Conservation (phyloP, 2,888 invertebrate genomes). For the Cheiracanthium punctorium region DNA sequence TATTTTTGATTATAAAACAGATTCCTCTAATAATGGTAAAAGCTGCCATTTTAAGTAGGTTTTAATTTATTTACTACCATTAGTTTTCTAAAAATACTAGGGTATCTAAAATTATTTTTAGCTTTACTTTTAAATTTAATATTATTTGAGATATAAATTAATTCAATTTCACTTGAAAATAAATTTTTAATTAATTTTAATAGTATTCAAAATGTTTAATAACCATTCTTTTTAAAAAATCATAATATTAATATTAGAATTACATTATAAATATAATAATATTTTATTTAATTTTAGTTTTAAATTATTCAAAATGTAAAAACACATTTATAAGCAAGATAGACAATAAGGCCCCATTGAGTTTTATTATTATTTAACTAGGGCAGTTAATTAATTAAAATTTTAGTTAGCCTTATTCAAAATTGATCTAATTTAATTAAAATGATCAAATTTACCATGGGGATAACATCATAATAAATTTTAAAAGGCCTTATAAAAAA, state of each 20-base stretch:
- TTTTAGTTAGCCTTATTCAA: constrained; percentile 26
- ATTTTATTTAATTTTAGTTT: constrained; percentile 78
- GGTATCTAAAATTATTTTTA: too few species aligned
- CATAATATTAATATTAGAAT: constrained; percentile 86
- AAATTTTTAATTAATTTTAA: too few species aligned
- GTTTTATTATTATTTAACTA: constrained; percentile 79
- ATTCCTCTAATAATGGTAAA: too few species aligned
- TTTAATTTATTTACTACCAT: too few species aligned
- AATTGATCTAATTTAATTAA: constrained; percentile 56
- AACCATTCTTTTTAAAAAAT: too few species aligned
- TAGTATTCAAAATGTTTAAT: too few species aligned
- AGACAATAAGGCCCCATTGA: constrained; percentile 89
- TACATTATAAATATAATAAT: constrained; percentile 83
- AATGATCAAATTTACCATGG: constrained; percentile 86
- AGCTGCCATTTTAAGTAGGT: too few species aligned
- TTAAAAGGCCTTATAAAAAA: constrained; percentile 84
- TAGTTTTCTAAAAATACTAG: too few species aligned
- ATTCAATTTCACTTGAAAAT: too few species aligned
- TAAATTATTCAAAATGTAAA: constrained; percentile 81
- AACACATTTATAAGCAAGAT: constrained; percentile 82
- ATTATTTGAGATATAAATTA: too few species aligned
- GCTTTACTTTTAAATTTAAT: too few species aligned
- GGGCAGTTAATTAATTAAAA: constrained; percentile 71
- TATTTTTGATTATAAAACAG: too few species aligned
- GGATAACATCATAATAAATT: constrained; percentile 90